Evolutionary conservation across 2,797 vertebrate species (phyloP).

Genomic region (Scolopax rusticola): DNA sequence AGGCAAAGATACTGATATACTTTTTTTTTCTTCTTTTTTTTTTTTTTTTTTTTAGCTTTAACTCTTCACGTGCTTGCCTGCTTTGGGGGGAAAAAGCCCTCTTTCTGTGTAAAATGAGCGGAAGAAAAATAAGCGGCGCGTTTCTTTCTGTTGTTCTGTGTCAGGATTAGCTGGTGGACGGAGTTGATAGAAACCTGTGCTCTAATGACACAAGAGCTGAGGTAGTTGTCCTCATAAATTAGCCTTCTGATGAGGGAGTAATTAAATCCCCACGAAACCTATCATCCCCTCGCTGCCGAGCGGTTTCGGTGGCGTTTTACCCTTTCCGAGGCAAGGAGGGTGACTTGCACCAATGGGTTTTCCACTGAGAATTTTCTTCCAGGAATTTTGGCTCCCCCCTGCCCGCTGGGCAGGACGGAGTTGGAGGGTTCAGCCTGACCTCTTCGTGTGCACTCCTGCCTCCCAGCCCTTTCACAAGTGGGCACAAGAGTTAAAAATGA

Average conservation of each 20-base stretch:
- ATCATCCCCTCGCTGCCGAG: not conserved
- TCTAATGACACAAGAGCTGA: not conserved
- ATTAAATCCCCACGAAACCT: not conserved
- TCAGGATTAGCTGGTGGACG: not conserved
- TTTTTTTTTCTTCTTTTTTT: not conserved
- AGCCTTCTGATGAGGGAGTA: not conserved
- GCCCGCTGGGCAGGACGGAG: rapidly evolving
- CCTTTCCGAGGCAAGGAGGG: rapidly evolving
- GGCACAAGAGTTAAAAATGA: not conserved
- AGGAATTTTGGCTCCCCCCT: rapidly evolving
- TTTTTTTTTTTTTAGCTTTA: conserved; percentile 61
- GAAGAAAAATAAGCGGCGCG: not conserved
- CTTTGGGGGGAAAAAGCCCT: not conserved
- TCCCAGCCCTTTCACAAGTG: not conserved
- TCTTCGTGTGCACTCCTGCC: not conserved
- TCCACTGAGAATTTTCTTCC: not conserved
- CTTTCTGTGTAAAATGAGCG: not conserved
- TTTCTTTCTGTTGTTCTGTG: not conserved
- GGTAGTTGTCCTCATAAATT: not conserved
- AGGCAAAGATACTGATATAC: conserved; percentile 67
- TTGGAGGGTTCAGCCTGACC: not conserved
- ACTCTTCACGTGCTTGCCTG: conserved; percentile 68
- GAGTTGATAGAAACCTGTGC: not conserved
- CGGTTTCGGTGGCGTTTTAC: not conserved
- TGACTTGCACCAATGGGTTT: not conserved